Evolutionary conservation across 2,797 vertebrate species (phyloP).

Genomic region (Hirundo rustica): DNA sequence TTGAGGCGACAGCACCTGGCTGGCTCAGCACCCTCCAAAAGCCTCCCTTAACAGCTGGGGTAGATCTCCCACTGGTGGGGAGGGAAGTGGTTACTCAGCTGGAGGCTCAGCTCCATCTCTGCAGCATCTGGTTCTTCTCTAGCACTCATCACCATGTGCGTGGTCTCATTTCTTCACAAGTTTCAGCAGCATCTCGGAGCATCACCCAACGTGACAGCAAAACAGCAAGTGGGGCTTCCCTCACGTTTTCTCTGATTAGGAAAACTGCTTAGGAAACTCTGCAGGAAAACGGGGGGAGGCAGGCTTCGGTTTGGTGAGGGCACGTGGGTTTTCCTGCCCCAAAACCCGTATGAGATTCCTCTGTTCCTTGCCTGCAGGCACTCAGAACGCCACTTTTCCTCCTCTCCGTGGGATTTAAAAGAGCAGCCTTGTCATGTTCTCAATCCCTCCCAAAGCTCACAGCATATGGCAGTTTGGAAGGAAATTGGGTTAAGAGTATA

Average conservation of each 20-base stretch:
- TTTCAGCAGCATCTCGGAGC: not conserved
- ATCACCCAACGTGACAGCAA: not conserved
- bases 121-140: not conserved
- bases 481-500: constrained; percentile 53
- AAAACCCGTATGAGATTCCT: not conserved
- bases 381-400: not conserved
- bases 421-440: constrained; percentile 29
- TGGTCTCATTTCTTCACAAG: not conserved
- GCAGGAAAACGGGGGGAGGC: not conserved
- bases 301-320: not conserved
- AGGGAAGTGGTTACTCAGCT: not conserved
- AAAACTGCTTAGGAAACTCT: not conserved
- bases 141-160: not conserved
- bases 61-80: not conserved
- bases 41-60: not conserved
- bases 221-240: not conserved
- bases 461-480: constrained; percentile 35
- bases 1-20: not conserved
- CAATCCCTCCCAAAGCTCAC: constrained; percentile 51
- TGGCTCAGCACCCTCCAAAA: not conserved
- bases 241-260: not conserved
- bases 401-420: constrained; percentile 18
- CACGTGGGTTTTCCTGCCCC: not conserved
- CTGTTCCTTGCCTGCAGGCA: constrained; percentile 14
- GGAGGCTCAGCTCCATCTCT: not conserved